Evolutionary conservation across 2,888 invertebrate species (phyloP).

Genomic region (Brenthis daphne): DNA sequence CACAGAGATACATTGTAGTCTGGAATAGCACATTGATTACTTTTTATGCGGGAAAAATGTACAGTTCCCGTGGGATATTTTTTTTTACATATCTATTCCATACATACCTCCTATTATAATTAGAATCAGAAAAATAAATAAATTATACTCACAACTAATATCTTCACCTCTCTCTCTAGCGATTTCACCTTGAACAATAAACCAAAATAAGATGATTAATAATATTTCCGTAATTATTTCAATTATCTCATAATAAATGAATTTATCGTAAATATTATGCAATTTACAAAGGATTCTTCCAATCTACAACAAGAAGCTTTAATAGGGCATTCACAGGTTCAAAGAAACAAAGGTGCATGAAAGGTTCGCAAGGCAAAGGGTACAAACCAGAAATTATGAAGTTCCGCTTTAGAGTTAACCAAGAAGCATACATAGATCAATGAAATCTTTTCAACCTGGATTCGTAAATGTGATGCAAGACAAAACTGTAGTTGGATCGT

Average conservation of each 20-base stretch:
- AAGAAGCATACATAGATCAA: conserved; percentile 79
- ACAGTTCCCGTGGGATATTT: too few species aligned
- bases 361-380: conserved; percentile 59
- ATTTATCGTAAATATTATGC: conserved; percentile 3
- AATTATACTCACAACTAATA: conserved; percentile 86
- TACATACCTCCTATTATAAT: background rate
- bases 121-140: background rate
- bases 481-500: conserved; percentile 47
- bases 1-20: too few species aligned
- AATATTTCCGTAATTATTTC: background rate
- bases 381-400: conserved; percentile 72
- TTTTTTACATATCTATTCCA: too few species aligned
- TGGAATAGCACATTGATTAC: too few species aligned
- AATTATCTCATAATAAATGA: background rate
- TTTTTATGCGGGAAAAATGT: too few species aligned
- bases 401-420: conserved; percentile 81
- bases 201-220: conserved; percentile 33
- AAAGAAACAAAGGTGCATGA: conserved; percentile 60
- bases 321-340: conserved; percentile 61
- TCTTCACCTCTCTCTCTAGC: conserved; percentile 89
- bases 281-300: conserved; percentile 38
- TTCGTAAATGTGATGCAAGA: conserved; percentile 62
- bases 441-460: conserved; percentile 48
- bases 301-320: conserved; percentile 72
- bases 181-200: conserved; percentile 86